phyloP scores from a whole-genome alignment of 2,797 vertebrate species.

The Leucoraja ocellata region DNA sequence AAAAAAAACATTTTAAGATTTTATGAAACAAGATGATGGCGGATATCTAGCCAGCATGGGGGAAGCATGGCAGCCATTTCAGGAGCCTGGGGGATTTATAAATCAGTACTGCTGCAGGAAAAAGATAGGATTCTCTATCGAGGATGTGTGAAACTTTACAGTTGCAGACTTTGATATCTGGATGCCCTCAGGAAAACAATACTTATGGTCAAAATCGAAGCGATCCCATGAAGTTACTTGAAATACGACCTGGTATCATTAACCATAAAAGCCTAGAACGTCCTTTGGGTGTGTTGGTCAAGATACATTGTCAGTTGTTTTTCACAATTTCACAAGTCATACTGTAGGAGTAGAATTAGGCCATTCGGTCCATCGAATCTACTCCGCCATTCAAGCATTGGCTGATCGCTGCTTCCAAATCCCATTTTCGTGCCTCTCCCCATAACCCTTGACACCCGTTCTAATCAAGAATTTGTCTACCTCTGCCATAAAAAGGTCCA shows the following conservation, averaged over 20 bases:
- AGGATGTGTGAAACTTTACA: not conserved
- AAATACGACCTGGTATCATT: not conserved
- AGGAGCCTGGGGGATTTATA: not conserved
- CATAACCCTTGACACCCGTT: too few species aligned
- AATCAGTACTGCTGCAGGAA: not conserved
- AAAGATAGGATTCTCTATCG: not conserved
- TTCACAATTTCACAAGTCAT: too few species aligned
- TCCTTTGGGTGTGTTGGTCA: not conserved
- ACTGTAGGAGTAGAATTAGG: too few species aligned
- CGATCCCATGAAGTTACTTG: not conserved
- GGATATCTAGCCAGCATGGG: not conserved
- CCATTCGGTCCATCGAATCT: too few species aligned
- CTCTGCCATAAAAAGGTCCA: too few species aligned
- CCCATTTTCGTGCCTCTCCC: too few species aligned
- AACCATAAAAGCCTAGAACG: not conserved
- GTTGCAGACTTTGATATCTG: not conserved
- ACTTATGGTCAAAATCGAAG: not conserved
- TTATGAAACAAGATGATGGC: conserved; percentile 6
- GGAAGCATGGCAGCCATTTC: not conserved
- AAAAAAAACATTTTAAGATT: conserved; percentile 28
- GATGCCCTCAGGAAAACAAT: not conserved
- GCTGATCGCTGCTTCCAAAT: too few species aligned
- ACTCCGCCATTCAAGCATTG: too few species aligned
- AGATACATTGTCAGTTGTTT: not conserved
- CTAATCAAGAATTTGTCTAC: too few species aligned